phyloP scores from a whole-genome alignment of 2,797 vertebrate species.

The Pitangus sulphuratus region DNA sequence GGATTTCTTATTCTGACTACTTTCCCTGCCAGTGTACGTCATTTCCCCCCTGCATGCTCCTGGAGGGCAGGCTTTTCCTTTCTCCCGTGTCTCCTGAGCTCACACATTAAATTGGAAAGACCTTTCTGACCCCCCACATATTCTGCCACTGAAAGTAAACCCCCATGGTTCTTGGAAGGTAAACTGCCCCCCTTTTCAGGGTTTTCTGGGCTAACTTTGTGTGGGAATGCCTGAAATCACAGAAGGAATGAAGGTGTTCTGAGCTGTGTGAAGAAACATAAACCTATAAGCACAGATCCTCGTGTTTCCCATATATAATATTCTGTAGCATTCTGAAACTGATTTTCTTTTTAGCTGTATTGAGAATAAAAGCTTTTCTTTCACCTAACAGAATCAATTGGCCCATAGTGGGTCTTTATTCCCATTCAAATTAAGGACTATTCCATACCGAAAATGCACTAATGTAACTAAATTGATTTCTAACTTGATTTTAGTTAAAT shows the following conservation, averaged over 20 bases:
- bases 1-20: not conserved
- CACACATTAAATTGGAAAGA: constrained; percentile 33
- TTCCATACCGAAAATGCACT: constrained; percentile 54
- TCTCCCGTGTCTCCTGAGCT: not conserved
- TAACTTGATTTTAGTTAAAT: constrained; percentile 69
- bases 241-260: not conserved
- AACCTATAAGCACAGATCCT: not conserved
- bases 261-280: not conserved
- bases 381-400: constrained; percentile 37
- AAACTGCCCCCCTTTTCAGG: not conserved
- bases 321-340: not conserved
- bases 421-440: constrained; percentile 61
- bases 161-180: not conserved
- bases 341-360: not conserved
- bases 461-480: constrained; percentile 67
- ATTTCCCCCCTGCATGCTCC: not conserved
- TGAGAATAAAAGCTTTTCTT: constrained; percentile 36
- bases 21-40: not conserved
- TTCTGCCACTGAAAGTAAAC: not conserved
- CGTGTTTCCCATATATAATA: not conserved
- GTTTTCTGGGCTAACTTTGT: not conserved
- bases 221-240: not conserved
- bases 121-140: not conserved
- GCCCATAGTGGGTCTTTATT: constrained; percentile 58
- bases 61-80: not conserved